These are phyloP conservation scores for Gordius sp. DNA, from an alignment of 2,888 invertebrate genomes.

Conservation along the genomic window DNA sequence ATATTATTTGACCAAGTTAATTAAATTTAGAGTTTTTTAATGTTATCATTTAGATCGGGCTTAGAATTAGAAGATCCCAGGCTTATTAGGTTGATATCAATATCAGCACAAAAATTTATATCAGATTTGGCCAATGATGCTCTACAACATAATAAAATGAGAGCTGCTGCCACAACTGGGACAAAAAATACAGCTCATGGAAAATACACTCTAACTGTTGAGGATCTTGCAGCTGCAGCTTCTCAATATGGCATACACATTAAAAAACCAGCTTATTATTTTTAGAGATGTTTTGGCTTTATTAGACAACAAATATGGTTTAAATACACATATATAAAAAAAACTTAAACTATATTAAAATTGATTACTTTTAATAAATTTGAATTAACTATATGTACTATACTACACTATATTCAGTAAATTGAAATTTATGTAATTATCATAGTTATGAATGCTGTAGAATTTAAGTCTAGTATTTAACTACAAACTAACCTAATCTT, in stretches of 20 bases:
- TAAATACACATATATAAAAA: no score
- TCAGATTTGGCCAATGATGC: constrained; percentile 91
- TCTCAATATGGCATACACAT: constrained; percentile 81
- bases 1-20: constrained; percentile 46
- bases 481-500: no score
- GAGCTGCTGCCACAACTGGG: constrained; percentile 30
- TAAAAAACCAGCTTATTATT: constrained; percentile 72
- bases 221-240: constrained; percentile 70
- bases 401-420: no score
- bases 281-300: constrained; percentile 34
- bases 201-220: constrained; percentile 67
- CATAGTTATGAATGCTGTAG: no score
- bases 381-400: no score
- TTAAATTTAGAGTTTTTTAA: background rate
- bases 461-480: no score
- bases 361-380: no score
- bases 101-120: constrained; percentile 86
- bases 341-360: no score
- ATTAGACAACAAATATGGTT: no score
- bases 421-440: no score
- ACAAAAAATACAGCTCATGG: constrained; percentile 23
- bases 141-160: constrained; percentile 75
- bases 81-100: constrained; percentile 49
- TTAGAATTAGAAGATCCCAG: background rate
- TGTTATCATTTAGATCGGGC: constrained; percentile 3